Conservation (phyloP, 2,113 vertebrate genomes). For the Nycticebus coucang region DNA sequence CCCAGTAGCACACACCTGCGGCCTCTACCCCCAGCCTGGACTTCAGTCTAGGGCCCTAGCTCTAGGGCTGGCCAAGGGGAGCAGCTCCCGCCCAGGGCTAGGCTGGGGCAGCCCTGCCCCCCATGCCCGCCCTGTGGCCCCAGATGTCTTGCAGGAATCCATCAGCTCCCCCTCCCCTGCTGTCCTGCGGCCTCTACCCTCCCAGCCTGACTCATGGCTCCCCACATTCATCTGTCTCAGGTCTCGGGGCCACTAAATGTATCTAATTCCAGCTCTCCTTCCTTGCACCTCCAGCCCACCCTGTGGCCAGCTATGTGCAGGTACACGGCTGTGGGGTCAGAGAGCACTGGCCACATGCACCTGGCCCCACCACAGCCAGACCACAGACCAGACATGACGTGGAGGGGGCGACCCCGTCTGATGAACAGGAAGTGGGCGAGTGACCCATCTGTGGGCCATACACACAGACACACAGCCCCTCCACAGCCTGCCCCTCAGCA, state of each 20-base stretch:
- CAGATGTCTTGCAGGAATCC: not conserved
- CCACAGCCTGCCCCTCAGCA: not conserved
- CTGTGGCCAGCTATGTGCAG: not conserved
- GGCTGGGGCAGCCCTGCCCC: not conserved
- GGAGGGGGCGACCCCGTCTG: not conserved
- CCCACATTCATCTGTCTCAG: not conserved
- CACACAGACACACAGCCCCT: not conserved
- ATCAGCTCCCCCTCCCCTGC: fast-evolving
- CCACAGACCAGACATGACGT: slow-evolving; percentile 78
- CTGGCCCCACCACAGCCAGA: slow-evolving; percentile 77
- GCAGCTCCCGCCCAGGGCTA: not conserved
- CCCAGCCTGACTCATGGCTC: not conserved
- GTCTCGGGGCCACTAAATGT: not conserved
- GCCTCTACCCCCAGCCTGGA: fast-evolving
- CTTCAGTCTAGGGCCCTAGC: too few relatives aligned
- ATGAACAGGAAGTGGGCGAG: slow-evolving; percentile 73
- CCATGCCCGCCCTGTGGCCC: not conserved
- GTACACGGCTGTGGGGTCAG: not conserved
- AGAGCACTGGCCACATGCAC: slow-evolving; percentile 64
- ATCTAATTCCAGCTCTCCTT: not conserved
- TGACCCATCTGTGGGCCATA: slow-evolving; percentile 64
- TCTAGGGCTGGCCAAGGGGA: too few relatives aligned
- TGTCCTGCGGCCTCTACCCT: fast-evolving
- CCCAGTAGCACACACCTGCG: too few relatives aligned
- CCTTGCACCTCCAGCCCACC: not conserved